A percentile compares a stretch with the other conserved stretches of the same genome.
These are phyloP conservation scores for Portunus trituberculatus DNA, from an alignment of 1,140 invertebrate species.

Conservation along the genomic window DNA sequence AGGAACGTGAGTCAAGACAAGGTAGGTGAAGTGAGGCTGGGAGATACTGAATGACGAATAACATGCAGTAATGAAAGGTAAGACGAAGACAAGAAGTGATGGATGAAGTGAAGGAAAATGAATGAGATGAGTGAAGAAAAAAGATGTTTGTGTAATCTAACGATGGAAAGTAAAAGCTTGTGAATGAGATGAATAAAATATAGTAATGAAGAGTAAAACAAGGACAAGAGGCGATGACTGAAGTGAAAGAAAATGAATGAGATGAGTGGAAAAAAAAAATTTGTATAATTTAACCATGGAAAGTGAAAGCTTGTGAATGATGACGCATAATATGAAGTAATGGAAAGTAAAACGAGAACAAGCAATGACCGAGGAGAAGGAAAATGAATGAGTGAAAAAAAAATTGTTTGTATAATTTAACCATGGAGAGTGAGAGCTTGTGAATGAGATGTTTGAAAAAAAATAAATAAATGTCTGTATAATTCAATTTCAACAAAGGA, in stretches of 20 bases:
- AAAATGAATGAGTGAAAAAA: background rate
- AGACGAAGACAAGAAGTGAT: background rate
- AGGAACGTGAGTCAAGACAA: background rate
- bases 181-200: background rate
- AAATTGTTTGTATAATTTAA: background rate
- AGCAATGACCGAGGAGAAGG: background rate
- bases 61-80: no score
- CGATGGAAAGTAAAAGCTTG: background rate
- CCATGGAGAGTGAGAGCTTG: background rate
- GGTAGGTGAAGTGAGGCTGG: background rate
- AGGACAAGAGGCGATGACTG: background rate
- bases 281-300: no score
- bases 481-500: background rate
- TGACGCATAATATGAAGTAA: no score
- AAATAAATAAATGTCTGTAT: background rate
- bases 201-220: background rate
- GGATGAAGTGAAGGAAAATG: background rate
- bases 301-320: no score
- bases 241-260: no score
- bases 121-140: background rate
- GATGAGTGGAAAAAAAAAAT: no score
- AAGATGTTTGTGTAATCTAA: background rate
- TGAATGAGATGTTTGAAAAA: background rate
- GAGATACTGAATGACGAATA: no score
- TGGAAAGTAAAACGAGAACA: no score